These are phyloP conservation scores for Heliconius ismenius DNA, from an alignment of 2,888 invertebrate species.

Conservation along the genomic window DNA sequence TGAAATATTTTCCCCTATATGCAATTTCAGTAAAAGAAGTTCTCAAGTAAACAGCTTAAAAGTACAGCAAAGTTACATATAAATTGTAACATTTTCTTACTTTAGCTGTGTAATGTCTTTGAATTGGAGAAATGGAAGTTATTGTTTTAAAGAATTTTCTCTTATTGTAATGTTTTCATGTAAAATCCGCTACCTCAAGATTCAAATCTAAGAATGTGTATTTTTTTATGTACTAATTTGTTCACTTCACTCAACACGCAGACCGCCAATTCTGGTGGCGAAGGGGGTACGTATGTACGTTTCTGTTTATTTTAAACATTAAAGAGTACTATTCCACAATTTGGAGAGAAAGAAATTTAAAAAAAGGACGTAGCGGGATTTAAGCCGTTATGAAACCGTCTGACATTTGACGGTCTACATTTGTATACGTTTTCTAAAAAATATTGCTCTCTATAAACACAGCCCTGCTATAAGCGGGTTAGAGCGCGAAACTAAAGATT, in stretches of 20 bases:
- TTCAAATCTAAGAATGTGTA: not conserved
- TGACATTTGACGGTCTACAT: too few species aligned
- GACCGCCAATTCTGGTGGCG: too few species aligned
- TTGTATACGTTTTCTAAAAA: too few species aligned
- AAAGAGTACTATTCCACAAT: not conserved
- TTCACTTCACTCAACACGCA: too few species aligned
- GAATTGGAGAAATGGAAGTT: not conserved
- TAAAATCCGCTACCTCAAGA: not conserved
- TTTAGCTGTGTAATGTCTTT: constrained; percentile 13
- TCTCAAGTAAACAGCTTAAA: constrained; percentile 41
- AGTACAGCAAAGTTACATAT: constrained; percentile 32
- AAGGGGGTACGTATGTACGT: too few species aligned
- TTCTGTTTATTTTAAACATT: too few species aligned
- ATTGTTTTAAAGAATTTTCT: not conserved
- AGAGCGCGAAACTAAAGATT: not conserved
- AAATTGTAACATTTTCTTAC: constrained; percentile 25
- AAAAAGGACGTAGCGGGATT: not conserved
- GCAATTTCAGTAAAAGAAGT: not conserved
- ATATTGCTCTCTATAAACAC: too few species aligned
- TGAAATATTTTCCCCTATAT: too few species aligned
- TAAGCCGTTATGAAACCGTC: not conserved
- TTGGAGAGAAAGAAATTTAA: not conserved
- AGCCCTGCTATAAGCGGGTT: too few species aligned
- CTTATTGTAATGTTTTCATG: not conserved
- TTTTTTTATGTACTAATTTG: too few species aligned